Percentiles rank a stretch among this genome's conserved stretches.
Evolutionary conservation across 2,797 vertebrate species (phyloP).

Genomic region (Myotis findleyi): DNA sequence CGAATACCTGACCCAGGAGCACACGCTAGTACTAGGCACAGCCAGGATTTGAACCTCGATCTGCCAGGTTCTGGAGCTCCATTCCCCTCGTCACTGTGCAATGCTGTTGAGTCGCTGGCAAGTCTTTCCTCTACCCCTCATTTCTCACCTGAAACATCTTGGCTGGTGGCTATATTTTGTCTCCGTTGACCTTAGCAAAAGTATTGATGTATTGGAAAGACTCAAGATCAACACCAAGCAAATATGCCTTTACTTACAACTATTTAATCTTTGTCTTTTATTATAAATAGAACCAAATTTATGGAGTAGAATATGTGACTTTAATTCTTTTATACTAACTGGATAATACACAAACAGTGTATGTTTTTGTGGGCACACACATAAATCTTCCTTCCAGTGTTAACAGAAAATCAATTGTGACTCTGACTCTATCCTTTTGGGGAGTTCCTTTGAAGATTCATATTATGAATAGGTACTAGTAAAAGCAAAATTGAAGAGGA

Average conservation of each 20-base stretch:
- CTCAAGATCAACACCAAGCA: slow-evolving; percentile 59
- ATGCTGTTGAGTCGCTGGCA: neutral
- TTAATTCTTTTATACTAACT: slow-evolving; percentile 76
- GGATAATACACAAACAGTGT: neutral
- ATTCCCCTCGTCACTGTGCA: fast-evolving
- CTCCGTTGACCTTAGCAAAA: slow-evolving; percentile 38
- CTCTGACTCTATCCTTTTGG: slow-evolving; percentile 36
- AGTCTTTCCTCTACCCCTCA: neutral
- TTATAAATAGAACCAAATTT: slow-evolving; percentile 80
- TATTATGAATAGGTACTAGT: neutral
- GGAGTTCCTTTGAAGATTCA: slow-evolving; percentile 45
- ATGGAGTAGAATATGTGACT: slow-evolving; percentile 58
- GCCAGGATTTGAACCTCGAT: neutral
- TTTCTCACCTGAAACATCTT: neutral
- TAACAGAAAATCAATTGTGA: slow-evolving; percentile 64
- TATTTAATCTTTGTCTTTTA: slow-evolving; percentile 84
- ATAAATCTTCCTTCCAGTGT: slow-evolving; percentile 63
- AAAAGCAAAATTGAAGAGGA: slow-evolving; percentile 14
- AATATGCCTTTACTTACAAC: slow-evolving; percentile 70
- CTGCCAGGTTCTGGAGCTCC: neutral
- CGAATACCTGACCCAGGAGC: neutral
- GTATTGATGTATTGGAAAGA: neutral
- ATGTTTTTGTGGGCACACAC: slow-evolving; percentile 37
- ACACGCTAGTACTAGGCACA: neutral
- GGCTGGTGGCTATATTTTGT: neutral